A percentile compares a stretch with the other conserved stretches of the same genome.
These are phyloP conservation scores for Tillus elongatus DNA, from an alignment of 2,888 invertebrate genomes.

Conservation along the genomic window DNA sequence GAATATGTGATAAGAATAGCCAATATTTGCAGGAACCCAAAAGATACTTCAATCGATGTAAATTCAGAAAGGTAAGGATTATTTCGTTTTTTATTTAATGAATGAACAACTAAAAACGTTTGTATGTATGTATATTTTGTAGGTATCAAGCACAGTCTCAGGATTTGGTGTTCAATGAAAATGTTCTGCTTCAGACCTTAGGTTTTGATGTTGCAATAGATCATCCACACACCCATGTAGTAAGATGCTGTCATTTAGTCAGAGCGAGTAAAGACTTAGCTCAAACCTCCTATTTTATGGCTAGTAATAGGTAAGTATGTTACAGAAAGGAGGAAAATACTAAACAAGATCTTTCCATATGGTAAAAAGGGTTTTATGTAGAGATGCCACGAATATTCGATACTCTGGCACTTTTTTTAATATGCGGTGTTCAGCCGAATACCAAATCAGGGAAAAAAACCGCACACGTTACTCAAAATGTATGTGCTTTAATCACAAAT, in stretches of 20 bases:
- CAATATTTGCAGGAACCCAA: slow-evolving; percentile 74
- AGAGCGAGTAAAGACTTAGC: slow-evolving; percentile 94
- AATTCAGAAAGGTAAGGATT: slow-evolving; percentile 62
- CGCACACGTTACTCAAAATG: too few relatives aligned
- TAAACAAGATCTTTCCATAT: too few relatives aligned
- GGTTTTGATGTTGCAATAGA: slow-evolving; percentile 98
- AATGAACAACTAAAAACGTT: too few relatives aligned
- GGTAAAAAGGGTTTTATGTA: too few relatives aligned
- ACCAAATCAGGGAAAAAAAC: too few relatives aligned
- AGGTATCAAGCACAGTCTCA: slow-evolving; percentile 68
- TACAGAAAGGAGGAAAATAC: too few relatives aligned
- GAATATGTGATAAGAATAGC: slow-evolving; percentile 95
- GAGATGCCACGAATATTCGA: too few relatives aligned
- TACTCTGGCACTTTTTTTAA: too few relatives aligned
- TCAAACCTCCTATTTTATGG: slow-evolving; percentile 97
- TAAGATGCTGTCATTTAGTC: slow-evolving; percentile 90
- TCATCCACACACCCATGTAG: slow-evolving; percentile 96
- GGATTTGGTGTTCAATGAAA: slow-evolving; percentile 94
- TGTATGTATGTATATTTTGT: slow-evolving; percentile 16
- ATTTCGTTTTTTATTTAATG: too few relatives aligned
- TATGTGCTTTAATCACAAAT: too few relatives aligned
- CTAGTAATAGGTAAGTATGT: slow-evolving; percentile 76
- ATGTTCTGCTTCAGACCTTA: slow-evolving; percentile 90
- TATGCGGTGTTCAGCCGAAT: too few relatives aligned
- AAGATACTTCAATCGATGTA: slow-evolving; percentile 55